Evolutionary conservation across 1,140 invertebrate species (phyloP).

Genomic region (Drosophila ambigua): DNA sequence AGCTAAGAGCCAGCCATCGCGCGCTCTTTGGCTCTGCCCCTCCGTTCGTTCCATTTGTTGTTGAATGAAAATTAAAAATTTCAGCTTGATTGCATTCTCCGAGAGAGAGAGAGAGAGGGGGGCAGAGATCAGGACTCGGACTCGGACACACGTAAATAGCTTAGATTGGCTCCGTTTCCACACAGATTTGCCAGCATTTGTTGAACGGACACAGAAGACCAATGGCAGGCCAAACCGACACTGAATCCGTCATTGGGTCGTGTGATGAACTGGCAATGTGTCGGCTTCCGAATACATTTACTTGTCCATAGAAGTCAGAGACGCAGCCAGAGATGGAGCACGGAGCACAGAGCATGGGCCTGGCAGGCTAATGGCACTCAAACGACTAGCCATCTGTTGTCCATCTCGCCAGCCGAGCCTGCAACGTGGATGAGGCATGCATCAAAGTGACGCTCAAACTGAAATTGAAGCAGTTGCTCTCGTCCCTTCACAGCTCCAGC

Average conservation of each 20-base stretch:
- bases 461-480: conserved; percentile 68
- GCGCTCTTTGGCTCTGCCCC: not conserved
- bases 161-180: conserved; percentile 62
- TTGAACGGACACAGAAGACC: conserved; percentile 19
- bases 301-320: conserved; percentile 10
- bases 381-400: conserved; percentile 79
- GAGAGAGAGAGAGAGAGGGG: conserved; percentile 1
- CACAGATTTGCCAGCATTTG: conserved; percentile 75
- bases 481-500: not conserved
- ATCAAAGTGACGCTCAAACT: conserved; percentile 77
- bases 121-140: conserved; percentile 6
- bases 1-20: conserved; percentile 48
- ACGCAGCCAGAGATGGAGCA: conserved; percentile 10
- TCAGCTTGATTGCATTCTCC: conserved; percentile 63
- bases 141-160: conserved; percentile 34
- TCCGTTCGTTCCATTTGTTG: not conserved
- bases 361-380: conserved; percentile 69
- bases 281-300: conserved; percentile 44
- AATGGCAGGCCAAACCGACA: conserved; percentile 68
- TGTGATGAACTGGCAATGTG: conserved; percentile 81
- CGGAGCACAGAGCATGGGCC: conserved; percentile 9
- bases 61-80: conserved; percentile 76
- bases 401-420: conserved; percentile 47
- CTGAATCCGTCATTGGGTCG: conserved; percentile 68
- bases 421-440: conserved; percentile 55